Evolutionary conservation across 2,888 invertebrate species (phyloP).

Genomic region (Sarcophaga variegata): DNA sequence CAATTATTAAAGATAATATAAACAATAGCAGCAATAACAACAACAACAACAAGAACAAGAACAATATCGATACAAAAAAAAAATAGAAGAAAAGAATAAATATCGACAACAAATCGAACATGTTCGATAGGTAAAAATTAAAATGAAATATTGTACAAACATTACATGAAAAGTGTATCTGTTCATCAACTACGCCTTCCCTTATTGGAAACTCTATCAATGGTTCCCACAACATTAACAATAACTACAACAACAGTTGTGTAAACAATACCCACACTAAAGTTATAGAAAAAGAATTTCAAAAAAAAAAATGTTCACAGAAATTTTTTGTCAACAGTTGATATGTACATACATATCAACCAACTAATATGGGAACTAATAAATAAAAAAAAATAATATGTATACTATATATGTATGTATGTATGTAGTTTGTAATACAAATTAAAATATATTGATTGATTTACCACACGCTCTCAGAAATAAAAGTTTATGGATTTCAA

Average conservation of each 20-base stretch:
- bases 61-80: no score
- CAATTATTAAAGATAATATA: conserved; percentile 22
- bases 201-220: neutral
- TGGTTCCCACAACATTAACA: neutral
- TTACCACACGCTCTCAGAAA: no score
- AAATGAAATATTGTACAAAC: neutral
- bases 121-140: neutral
- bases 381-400: no score
- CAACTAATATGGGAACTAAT: no score
- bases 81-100: neutral
- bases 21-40: neutral
- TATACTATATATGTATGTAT: no score
- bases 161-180: neutral
- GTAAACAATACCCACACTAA: conserved; percentile 8
- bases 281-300: neutral
- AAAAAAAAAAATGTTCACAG: neutral
- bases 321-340: neutral
- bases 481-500: no score
- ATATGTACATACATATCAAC: neutral
- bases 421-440: no score
- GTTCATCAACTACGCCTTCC: neutral
- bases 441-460: no score
- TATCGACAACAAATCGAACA: neutral
- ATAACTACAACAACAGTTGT: neutral
- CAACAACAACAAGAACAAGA: no score